Percentiles rank a stretch among this genome's conserved stretches.
These are phyloP conservation scores for Leptodactylus fuscus DNA, from an alignment of 2,113 vertebrate species.

Conservation along the genomic window DNA sequence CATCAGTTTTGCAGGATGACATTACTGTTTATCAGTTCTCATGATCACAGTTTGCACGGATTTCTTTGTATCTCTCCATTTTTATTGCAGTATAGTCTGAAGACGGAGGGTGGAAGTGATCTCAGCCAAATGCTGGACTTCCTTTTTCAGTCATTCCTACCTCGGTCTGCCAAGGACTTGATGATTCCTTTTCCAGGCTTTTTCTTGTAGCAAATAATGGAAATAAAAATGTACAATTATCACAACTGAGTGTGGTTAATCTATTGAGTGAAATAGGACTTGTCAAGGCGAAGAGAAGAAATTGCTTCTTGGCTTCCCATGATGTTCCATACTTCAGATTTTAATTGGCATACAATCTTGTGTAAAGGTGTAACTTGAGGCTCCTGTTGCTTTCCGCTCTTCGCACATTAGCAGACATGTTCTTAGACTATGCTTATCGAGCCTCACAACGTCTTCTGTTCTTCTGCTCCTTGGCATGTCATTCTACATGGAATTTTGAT, in stretches of 20 bases:
- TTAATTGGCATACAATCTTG: slow-evolving; percentile 22
- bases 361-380: slow-evolving; percentile 29
- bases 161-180: slow-evolving; percentile 1
- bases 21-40: neutral
- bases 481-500: neutral
- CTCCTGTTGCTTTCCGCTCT: slow-evolving; percentile 1
- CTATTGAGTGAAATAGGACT: neutral
- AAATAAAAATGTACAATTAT: neutral
- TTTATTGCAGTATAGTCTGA: neutral
- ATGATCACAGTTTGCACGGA: neutral
- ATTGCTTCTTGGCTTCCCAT: neutral
- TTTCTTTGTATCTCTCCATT: too few relatives aligned
- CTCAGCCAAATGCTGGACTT: neutral
- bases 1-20: neutral
- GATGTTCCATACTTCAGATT: neutral
- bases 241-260: neutral
- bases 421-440: slow-evolving; percentile 27
- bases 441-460: neutral
- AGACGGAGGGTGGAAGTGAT: neutral
- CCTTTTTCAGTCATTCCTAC: neutral
- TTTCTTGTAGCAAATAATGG: slow-evolving; percentile 19
- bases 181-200: slow-evolving; percentile 9
- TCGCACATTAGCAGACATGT: slow-evolving; percentile 37
- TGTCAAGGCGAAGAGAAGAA: neutral
- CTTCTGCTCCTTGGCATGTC: neutral